Base-by-base conservation (phyloP, 2,888 invertebrate species). In the Incurvaria masculella region DNA sequence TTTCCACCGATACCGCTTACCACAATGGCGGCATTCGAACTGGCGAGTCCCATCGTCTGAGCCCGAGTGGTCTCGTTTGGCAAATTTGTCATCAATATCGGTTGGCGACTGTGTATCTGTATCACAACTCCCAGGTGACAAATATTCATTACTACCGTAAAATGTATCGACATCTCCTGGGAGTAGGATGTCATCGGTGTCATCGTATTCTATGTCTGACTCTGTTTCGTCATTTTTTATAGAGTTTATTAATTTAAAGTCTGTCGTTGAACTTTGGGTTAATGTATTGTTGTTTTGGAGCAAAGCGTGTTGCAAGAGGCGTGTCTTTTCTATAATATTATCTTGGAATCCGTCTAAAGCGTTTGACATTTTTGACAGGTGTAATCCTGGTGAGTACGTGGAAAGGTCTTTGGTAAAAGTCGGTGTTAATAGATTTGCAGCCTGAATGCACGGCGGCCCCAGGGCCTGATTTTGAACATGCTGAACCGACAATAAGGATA, bases 1-100 rank as follows among this genome's bases (percentile, higher is more conserved):
- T 72, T 89, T 91, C 91, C 91, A 91, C 59, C 91, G 84, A 69
- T 92, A 92, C 55, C 87, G 83, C 68, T 91, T 91, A 53, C 91
- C 91, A 72, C 92, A 92, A 64, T 90, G 90, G 45, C 89, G 81
- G 63, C 91, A 91, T 44, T 88, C 84, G 69, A 89, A 91, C 62
- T 86, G 85, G 3, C 83, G 72, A 56, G 72, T 72, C 23, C 81
- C 78, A 59, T 82, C 83, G 62, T 81, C 72, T 61, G 66, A 65
- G 56, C 64, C 58, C 61, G 59, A 64, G 47, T 64, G 68, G 60
- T 66, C 69, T 26, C 67, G 59, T 55, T 61, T 62, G 53, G 51
- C 75, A 21, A 68, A 69, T 60, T 79, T 76, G 57, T 71, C 71
- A 41, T 69, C 66, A 50, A 61, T 59, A 6, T 62, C 57, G 1